Conservation (phyloP, 2,113 vertebrate genomes). For the Forbesichthys papilliferus region DNA sequence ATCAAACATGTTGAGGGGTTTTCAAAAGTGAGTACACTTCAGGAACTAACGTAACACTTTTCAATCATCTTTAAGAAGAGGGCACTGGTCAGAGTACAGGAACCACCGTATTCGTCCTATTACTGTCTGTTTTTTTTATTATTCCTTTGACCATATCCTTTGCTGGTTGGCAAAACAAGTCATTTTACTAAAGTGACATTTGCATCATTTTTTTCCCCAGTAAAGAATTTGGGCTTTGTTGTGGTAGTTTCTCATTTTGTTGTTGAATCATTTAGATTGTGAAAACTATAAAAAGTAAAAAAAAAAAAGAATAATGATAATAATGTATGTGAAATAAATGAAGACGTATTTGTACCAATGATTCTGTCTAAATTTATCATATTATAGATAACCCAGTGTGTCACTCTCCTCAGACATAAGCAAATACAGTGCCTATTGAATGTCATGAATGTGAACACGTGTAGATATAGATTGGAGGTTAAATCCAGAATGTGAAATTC, state of each 20-base stretch:
- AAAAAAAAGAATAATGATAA: conserved; percentile 55
- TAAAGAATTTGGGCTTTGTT: conserved; percentile 79
- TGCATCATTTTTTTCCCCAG: conserved; percentile 66
- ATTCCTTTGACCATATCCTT: conserved; percentile 66
- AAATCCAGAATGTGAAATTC: not conserved
- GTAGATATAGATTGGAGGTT: not conserved
- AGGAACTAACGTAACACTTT: conserved; percentile 12
- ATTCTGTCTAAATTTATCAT: conserved; percentile 39
- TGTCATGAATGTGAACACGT: not conserved
- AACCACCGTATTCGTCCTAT: conserved; percentile 47
- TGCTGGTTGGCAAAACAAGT: conserved; percentile 70
- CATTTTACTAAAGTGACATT: conserved; percentile 71
- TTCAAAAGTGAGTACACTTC: conserved; percentile 48
- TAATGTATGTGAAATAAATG: conserved; percentile 83
- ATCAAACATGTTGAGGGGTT: conserved; percentile 49
- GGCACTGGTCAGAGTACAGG: conserved; percentile 42
- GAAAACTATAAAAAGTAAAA: conserved; percentile 74
- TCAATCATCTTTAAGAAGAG: conserved; percentile 45
- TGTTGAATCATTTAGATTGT: conserved; percentile 85
- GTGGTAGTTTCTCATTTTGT: conserved; percentile 85
- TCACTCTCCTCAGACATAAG: not conserved
- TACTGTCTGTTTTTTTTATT: conserved; percentile 50
- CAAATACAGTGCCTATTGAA: not conserved
- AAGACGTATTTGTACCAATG: conserved; percentile 79
- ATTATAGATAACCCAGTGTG: not conserved